Percentiles rank a stretch among this genome's conserved stretches.
Conservation (phyloP, 92 coral and sea anemone species). For the Epizoanthus fatuus region DNA sequence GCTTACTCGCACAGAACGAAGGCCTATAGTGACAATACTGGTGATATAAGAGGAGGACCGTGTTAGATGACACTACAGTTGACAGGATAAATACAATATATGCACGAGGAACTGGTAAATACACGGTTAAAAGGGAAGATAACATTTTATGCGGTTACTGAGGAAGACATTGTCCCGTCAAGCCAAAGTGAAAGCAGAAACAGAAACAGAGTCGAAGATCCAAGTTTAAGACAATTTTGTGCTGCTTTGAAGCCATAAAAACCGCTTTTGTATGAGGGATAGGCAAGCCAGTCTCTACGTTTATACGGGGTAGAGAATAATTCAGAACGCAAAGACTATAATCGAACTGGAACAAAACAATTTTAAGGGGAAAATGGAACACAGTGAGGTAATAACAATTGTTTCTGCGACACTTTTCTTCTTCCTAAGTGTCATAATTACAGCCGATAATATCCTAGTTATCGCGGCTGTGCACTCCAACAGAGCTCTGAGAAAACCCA, state of each 20-base stretch:
- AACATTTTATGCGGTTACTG: too few species aligned
- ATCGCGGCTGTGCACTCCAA: conserved; percentile 57
- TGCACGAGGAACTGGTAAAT: too few species aligned
- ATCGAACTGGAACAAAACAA: not conserved
- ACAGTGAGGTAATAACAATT: not conserved
- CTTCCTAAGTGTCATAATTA: conserved; percentile 52
- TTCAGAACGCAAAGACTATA: not conserved
- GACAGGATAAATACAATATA: not conserved
- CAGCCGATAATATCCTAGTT: conserved; percentile 45
- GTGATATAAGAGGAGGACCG: too few species aligned
- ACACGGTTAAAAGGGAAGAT: too few species aligned
- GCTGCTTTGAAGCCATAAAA: conserved; percentile 6
- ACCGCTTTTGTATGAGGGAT: not conserved
- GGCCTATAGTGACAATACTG: not conserved
- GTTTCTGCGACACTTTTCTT: conserved; percentile 22
- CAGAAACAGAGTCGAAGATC: too few species aligned
- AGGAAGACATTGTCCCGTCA: too few species aligned
- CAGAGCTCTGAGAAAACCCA: conserved; percentile 55
- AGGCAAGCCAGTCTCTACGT: not conserved
- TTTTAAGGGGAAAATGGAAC: conserved; percentile 9
- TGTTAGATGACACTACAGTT: not conserved
- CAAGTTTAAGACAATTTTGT: not conserved
- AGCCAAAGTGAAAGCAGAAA: too few species aligned
- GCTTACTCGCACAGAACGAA: not conserved
- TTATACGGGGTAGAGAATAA: too few species aligned